phyloP scores from a whole-genome alignment of 2,113 vertebrate genomes.

The Ranitomeya imitator region DNA sequence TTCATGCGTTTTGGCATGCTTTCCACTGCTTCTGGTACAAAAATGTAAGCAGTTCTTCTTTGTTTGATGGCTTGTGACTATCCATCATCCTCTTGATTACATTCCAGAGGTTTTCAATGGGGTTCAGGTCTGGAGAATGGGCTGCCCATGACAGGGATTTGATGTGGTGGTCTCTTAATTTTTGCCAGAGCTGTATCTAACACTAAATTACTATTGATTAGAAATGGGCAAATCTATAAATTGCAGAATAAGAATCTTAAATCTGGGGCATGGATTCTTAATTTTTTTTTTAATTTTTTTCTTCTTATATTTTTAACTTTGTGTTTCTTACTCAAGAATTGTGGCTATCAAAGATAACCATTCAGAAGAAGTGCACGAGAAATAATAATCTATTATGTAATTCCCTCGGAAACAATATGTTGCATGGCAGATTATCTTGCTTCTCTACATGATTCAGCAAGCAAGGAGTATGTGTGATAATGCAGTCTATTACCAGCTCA shows the following conservation, averaged over 20 bases:
- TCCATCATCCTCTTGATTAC: no score
- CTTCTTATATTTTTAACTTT: background rate
- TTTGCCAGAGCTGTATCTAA: background rate
- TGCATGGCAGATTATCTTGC: conserved; percentile 24
- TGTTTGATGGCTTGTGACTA: no score
- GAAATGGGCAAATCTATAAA: background rate
- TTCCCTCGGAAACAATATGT: background rate
- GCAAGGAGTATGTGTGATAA: conserved; percentile 31
- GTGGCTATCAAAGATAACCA: background rate
- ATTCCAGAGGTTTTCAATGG: no score
- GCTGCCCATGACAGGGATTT: no score
- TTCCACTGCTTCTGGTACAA: no score
- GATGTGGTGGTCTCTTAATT: no score
- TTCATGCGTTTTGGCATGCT: no score
- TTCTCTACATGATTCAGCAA: conserved; percentile 14
- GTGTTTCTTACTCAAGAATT: background rate
- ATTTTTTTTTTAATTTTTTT: background rate
- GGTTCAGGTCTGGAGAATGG: no score
- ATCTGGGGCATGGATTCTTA: background rate
- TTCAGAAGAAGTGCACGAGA: background rate
- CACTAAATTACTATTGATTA: background rate
- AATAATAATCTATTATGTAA: conserved; percentile 18
- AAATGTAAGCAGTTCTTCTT: no score
- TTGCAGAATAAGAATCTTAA: background rate
- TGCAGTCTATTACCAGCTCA: conserved; percentile 43